Evolutionary conservation across 2,888 invertebrate genomes (phyloP).

Genomic region (Pyrochroa serraticornis): DNA sequence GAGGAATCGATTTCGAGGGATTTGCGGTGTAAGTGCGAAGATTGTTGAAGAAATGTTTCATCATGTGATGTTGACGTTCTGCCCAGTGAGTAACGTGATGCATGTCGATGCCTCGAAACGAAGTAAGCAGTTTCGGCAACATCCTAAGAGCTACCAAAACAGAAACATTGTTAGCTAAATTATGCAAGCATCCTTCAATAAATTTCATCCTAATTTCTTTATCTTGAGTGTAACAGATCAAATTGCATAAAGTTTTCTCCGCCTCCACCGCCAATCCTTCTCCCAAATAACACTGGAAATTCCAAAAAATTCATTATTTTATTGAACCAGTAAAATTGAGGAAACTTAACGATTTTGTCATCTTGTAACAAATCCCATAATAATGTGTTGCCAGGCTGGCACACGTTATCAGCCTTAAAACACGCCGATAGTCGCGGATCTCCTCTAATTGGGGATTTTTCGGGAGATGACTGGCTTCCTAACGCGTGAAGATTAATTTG

Average conservation of each 20-base stretch:
- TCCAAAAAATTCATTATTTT: not conserved
- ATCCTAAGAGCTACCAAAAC: constrained; percentile 88
- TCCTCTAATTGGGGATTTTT: constrained; percentile 53
- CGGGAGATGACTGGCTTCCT: constrained; percentile 52
- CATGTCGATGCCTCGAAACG: constrained; percentile 84
- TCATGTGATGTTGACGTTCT: constrained; percentile 90
- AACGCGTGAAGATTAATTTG: constrained; percentile 55
- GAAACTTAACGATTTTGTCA: constrained; percentile 76
- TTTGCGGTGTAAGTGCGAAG: constrained; percentile 73
- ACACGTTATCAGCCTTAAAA: constrained; percentile 69
- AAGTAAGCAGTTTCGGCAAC: constrained; percentile 87
- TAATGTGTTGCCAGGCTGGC: constrained; percentile 89
- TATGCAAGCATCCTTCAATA: constrained; percentile 92
- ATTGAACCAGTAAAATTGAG: not conserved
- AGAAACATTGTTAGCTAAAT: constrained; percentile 86
- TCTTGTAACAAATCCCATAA: constrained; percentile 95
- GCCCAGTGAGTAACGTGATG: constrained; percentile 93
- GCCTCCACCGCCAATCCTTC: constrained; percentile 93
- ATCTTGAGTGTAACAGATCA: constrained; percentile 90
- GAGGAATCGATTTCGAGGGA: constrained; percentile 52
- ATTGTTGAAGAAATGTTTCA: constrained; percentile 90
- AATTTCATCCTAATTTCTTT: constrained; percentile 90
- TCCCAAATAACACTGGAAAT: constrained; percentile 75
- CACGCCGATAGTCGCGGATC: constrained; percentile 56
- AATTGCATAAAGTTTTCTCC: constrained; percentile 87